phyloP scores from a whole-genome alignment of 2,113 vertebrate genomes.

The Illadopsis cleaveri region DNA sequence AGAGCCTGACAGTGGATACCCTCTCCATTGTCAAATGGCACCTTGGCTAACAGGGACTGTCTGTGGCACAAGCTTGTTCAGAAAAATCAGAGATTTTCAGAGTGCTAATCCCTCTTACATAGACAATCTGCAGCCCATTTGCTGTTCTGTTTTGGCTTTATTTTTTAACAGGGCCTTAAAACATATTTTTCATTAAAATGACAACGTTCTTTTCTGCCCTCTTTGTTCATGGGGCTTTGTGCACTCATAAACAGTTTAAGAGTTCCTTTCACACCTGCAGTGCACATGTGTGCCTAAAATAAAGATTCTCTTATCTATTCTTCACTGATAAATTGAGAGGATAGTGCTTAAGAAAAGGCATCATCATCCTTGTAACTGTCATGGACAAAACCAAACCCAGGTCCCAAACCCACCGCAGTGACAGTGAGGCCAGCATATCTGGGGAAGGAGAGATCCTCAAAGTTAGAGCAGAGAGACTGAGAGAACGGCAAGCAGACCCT shows the following conservation, averaged over 20 bases:
- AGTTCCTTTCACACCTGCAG: conserved; percentile 47
- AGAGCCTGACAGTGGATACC: neutral
- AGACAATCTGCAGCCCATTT: conserved; percentile 38
- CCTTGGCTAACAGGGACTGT: fast-evolving
- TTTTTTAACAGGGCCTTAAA: conserved; percentile 61
- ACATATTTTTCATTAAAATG: conserved; percentile 60
- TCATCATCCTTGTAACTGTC: neutral
- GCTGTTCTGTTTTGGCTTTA: conserved; percentile 3
- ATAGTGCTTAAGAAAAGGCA: neutral
- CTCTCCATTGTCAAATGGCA: neutral
- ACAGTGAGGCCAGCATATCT: neutral
- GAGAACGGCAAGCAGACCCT: neutral
- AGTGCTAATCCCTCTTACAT: neutral
- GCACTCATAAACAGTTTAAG: conserved; percentile 54
- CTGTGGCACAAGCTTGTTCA: neutral
- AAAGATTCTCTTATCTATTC: conserved; percentile 7
- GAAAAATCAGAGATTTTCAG: neutral
- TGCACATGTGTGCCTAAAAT: conserved; percentile 36
- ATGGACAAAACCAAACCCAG: neutral
- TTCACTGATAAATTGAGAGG: neutral
- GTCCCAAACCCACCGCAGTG: neutral
- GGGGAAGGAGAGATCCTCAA: neutral
- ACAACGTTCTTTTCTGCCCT: conserved; percentile 49
- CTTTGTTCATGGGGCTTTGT: conserved; percentile 53
- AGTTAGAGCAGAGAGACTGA: neutral